phyloP scores from a whole-genome alignment of 2,797 vertebrate species.

The Microctenopoma stevenorrisi region DNA sequence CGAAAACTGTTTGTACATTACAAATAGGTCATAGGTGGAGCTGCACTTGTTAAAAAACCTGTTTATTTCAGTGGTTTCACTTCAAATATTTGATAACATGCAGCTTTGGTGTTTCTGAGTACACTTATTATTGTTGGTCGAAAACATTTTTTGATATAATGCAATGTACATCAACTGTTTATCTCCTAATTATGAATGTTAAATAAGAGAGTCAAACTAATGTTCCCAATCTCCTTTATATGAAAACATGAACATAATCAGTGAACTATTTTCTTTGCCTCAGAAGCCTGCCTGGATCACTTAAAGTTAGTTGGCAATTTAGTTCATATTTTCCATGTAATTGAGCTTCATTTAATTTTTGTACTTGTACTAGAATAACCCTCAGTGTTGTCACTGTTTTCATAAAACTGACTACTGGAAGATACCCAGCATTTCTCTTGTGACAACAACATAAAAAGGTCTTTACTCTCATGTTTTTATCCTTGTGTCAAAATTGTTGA shows the following conservation, averaged over 20 bases:
- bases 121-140: neutral
- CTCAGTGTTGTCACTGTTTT: conserved; percentile 16
- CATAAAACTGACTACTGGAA: conserved; percentile 36
- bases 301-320: conserved; percentile 9
- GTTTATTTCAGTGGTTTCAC: neutral
- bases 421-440: conserved; percentile 39
- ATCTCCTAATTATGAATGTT: neutral
- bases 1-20: neutral
- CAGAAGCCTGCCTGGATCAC: conserved; percentile 7
- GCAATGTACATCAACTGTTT: too few species aligned
- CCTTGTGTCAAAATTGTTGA: conserved; percentile 45
- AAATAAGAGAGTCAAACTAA: neutral
- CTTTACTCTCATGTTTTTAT: conserved; percentile 32
- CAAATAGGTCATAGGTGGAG: neutral
- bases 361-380: conserved; percentile 30
- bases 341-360: conserved; percentile 18
- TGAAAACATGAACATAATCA: neutral
- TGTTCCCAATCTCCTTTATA: neutral
- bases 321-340: conserved; percentile 13
- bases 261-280: conserved; percentile 1
- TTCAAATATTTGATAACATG: neutral
- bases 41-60: neutral
- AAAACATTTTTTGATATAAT: neutral
- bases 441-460: conserved; percentile 42
- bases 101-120: neutral